Conservation (phyloP, 1,140 invertebrate genomes). For the Helicoverpa zea region DNA sequence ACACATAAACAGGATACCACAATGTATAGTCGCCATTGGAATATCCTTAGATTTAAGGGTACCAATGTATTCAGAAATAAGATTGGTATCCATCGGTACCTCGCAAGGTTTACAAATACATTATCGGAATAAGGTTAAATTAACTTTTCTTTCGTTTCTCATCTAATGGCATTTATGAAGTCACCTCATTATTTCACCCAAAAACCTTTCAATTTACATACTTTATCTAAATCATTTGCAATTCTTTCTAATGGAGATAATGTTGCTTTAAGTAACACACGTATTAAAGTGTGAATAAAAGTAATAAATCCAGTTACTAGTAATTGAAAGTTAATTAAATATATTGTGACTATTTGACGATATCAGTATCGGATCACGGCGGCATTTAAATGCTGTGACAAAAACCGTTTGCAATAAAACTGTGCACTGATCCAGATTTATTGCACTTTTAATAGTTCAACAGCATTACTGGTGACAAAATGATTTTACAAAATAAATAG, state of each 20-base stretch:
- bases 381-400: constrained; percentile 11
- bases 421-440: constrained; percentile 19
- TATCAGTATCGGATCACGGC: background rate
- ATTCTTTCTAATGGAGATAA: too few relatives aligned
- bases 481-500: constrained; percentile 16
- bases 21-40: too few relatives aligned
- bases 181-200: constrained; percentile 12
- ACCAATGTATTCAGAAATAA: background rate
- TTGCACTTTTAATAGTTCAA: constrained; percentile 19
- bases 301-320: constrained; percentile 1
- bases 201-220: background rate
- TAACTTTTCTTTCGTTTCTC: constrained; percentile 12
- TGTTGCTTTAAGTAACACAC: background rate
- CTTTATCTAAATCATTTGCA: background rate
- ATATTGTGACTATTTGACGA: background rate
- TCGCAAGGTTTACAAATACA: constrained; percentile 29
- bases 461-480: constrained; percentile 19
- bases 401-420: constrained; percentile 26
- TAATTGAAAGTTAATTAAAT: constrained; percentile 3
- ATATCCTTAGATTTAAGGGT: too few relatives aligned
- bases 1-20: too few relatives aligned
- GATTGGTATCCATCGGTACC: background rate
- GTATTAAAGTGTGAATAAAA: background rate
- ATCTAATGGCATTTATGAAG: constrained; percentile 12
- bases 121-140: constrained; percentile 36